phyloP scores from a whole-genome alignment of 2,888 invertebrate species.

The Corythucha ciliata region DNA sequence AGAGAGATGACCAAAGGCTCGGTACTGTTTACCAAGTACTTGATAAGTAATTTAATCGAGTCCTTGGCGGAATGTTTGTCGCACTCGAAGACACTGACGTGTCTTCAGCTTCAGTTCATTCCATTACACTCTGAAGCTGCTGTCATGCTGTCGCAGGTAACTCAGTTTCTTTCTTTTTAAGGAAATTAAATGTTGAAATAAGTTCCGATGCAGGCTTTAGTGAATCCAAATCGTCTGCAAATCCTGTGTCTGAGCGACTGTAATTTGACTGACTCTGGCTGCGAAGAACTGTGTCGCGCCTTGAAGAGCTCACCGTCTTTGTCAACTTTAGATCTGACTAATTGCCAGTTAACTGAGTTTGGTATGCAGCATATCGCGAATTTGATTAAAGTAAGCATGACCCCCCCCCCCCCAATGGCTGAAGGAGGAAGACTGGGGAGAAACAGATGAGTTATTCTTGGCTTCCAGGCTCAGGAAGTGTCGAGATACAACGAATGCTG shows the following conservation, averaged over 20 bases:
- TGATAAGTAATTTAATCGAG: constrained; percentile 56
- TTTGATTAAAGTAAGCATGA: constrained; percentile 45
- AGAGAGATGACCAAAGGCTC: constrained; percentile 54
- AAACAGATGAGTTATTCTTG: constrained; percentile 33
- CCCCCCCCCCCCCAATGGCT: neutral
- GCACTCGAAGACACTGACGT: constrained; percentile 52
- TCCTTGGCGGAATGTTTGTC: constrained; percentile 55
- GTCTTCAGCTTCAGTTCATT: constrained; percentile 59
- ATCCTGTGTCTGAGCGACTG: constrained; percentile 59
- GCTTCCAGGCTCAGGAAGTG: constrained; percentile 59
- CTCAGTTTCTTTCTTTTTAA: constrained; percentile 10
- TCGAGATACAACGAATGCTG: constrained; percentile 69
- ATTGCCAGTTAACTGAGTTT: constrained; percentile 54
- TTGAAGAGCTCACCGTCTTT: constrained; percentile 58
- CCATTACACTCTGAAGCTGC: constrained; percentile 60
- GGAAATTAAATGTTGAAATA: neutral
- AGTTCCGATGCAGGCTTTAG: constrained; percentile 47
- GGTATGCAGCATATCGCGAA: constrained; percentile 58
- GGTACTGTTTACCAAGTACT: constrained; percentile 58
- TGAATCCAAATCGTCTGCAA: constrained; percentile 54
- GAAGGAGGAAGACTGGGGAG: neutral
- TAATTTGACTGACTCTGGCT: constrained; percentile 60
- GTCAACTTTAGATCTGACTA: constrained; percentile 56
- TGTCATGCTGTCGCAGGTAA: constrained; percentile 40
- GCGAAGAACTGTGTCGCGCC: constrained; percentile 58